Evolutionary conservation across 2,888 invertebrate species (phyloP).

Genomic region (Cryptus viduatorius): DNA sequence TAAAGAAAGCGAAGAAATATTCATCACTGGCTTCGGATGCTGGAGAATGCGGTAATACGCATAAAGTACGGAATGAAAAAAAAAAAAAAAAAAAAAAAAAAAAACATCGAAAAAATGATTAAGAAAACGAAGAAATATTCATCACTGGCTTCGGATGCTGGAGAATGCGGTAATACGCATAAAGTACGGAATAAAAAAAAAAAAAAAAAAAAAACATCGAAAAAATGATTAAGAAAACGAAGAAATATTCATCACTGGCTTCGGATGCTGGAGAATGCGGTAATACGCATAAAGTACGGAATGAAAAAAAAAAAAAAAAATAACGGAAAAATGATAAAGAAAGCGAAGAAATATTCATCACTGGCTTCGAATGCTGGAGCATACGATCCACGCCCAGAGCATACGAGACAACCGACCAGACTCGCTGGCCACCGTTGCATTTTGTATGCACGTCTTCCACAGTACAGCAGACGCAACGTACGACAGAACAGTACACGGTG

Average conservation of each 20-base stretch:
- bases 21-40: conserved; percentile 1
- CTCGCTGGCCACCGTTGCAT: conserved; percentile 5
- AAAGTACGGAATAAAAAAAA: too few species aligned
- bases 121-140: neutral
- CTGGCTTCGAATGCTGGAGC: neutral
- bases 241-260: neutral
- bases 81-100: neutral
- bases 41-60: neutral
- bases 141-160: conserved; percentile 5
- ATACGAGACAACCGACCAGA: neutral
- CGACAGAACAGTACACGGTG: conserved; percentile 35
- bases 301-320: neutral
- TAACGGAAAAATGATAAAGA: neutral
- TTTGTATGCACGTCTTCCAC: neutral
- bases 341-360: neutral
- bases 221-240: neutral
- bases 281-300: neutral
- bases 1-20: neutral
- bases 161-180: too few species aligned
- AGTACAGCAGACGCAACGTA: neutral
- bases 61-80: too few species aligned
- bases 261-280: conserved; percentile 4
- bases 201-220: neutral
- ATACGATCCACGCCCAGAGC: conserved; percentile 1
- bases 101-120: neutral